phyloP scores from a whole-genome alignment of 30 jellyfish, hydroid and myxozoan genomes.

The Clytia hemisphaerica region DNA sequence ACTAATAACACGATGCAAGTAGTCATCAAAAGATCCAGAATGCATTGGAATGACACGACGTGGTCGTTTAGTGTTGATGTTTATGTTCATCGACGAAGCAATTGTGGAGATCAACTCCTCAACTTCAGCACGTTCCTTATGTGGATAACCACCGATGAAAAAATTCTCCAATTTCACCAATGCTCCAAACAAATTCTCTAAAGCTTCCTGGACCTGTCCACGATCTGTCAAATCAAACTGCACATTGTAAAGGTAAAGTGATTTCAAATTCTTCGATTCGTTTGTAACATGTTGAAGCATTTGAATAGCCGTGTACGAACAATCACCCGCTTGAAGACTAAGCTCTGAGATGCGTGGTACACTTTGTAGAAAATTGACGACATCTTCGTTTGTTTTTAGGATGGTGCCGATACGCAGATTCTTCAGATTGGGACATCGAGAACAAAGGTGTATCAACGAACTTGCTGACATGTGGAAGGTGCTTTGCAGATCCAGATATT shows the following conservation, averaged over 20 bases:
- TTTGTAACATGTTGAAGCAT: background rate
- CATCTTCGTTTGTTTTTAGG: background rate
- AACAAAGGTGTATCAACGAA: background rate
- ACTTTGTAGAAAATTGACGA: background rate
- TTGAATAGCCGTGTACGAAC: background rate
- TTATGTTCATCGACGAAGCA: background rate
- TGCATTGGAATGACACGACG: constrained; percentile 7
- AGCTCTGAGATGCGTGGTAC: background rate
- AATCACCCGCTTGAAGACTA: constrained; percentile 5
- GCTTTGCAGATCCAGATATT: constrained; percentile 11
- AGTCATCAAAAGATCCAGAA: background rate
- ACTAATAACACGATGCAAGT: background rate
- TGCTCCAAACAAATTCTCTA: background rate
- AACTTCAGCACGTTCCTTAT: background rate
- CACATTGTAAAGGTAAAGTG: constrained; percentile 6
- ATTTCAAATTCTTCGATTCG: background rate
- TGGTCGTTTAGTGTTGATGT: constrained; percentile 6
- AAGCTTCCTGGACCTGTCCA: background rate
- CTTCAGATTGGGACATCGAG: background rate
- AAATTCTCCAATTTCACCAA: background rate
- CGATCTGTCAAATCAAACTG: background rate
- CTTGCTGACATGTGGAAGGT: constrained; percentile 6
- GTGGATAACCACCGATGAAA: constrained; percentile 23
- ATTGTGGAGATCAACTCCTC: background rate
- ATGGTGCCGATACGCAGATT: constrained; percentile 14